phyloP scores from a whole-genome alignment of 1,140 invertebrate species.

The Globodera rostochiensis region DNA sequence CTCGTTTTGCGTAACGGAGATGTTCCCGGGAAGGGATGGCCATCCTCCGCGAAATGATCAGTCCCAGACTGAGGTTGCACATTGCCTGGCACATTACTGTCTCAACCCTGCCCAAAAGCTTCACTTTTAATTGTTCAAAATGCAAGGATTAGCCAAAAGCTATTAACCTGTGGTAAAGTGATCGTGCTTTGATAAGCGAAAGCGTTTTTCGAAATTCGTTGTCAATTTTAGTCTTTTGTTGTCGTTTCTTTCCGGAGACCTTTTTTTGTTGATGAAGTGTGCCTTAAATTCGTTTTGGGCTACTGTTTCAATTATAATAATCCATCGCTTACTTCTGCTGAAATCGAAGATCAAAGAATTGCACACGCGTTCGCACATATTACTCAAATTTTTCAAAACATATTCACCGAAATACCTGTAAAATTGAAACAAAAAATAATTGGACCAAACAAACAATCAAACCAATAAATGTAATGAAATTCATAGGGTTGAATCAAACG shows the following conservation, averaged over 20 bases:
- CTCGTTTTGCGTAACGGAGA: constrained; percentile 20
- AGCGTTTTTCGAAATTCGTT: constrained; percentile 4
- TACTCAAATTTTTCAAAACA: constrained; percentile 29
- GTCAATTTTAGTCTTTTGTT: constrained; percentile 10
- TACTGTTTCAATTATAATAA: not conserved
- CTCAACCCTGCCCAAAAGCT: constrained; percentile 11
- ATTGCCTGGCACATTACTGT: constrained; percentile 20
- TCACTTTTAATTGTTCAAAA: not conserved
- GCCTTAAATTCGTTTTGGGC: not conserved
- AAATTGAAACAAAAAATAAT: not conserved
- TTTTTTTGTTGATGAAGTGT: constrained; percentile 2
- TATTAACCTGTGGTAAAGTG: not conserved
- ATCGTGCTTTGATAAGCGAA: not conserved
- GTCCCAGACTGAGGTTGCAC: constrained; percentile 20
- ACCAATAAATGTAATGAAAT: constrained; percentile 45
- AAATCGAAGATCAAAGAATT: constrained; percentile 21
- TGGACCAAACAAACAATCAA: not conserved
- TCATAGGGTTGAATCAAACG: constrained; percentile 43
- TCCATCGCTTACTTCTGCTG: constrained; percentile 7
- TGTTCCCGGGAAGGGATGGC: constrained; percentile 27
- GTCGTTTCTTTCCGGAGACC: not conserved
- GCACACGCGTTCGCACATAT: constrained; percentile 3
- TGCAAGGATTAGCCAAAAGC: not conserved
- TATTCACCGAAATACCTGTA: constrained; percentile 38
- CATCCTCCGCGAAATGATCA: constrained; percentile 17